Evolutionary conservation across 1,140 invertebrate species (phyloP), one percentile per base, ranked within the genome.

Genomic region (Drosophila saltans): DNA sequence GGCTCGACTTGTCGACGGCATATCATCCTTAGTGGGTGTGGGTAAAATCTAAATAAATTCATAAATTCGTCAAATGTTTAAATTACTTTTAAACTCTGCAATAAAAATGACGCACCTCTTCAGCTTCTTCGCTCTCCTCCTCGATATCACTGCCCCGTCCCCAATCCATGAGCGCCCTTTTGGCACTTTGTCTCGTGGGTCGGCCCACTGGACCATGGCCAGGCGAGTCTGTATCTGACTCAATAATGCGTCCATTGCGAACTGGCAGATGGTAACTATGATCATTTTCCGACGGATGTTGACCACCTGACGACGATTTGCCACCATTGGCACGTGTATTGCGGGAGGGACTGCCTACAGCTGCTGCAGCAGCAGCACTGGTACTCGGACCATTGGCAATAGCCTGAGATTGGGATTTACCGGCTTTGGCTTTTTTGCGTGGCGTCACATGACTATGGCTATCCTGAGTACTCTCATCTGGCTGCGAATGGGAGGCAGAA

Each of bases 241-340:
- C 90, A 3, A 86, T 76, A 30, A 90, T 86, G 2, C 91, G 90
- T 3, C 91, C 90, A 61, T 90, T 91, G 57, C 90, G 84, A 8
- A 88, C 86, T 0, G 91, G 85, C 39, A 92, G 45, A 75, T 92
- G 91, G 60, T 92, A 92, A 66, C 91, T 92, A 48, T 92, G 91
- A 77, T 92, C 91, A 48, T 90, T 91, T 48, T 92, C 91, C 4
- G 91, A 64, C 2, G 78, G 82, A 65, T 78, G 60, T 16, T 81
- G 74, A 7, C 21, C 7, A 8, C 45, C 2, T 26, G 45, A 52
- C 7, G 76, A 57, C 2, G 45, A 28, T 1, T 85, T 60, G 1
- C 70, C 74, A 1, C 81, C 80, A 57, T 91, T 90, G 36, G 81
- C 81, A 24, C 89, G 81, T 3, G 86, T 92, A 43, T 77, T 90